These are phyloP conservation scores for Mesodorylaimus sp. DNA, from an alignment of 2,888 invertebrate species.

Conservation along the genomic window DNA sequence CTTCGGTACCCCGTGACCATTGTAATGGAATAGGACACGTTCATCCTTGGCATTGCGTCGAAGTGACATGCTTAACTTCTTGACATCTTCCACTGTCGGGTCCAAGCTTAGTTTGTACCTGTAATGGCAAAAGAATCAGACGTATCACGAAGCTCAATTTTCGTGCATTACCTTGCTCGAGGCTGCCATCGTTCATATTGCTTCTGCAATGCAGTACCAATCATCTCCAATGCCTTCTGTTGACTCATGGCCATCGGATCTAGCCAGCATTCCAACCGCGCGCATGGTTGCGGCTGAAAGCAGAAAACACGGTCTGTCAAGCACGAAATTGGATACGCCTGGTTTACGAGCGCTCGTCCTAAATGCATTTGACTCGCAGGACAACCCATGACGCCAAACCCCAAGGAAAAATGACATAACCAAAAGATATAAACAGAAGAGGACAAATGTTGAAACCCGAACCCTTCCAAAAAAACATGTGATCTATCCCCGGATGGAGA, in stretches of 20 bases:
- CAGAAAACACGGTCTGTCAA: background rate
- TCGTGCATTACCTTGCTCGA: conserved; percentile 43
- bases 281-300: conserved; percentile 60
- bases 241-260: conserved; percentile 34
- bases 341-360: too few species aligned
- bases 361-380: too few species aligned
- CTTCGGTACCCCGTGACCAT: conserved; percentile 95
- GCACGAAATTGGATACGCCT: too few species aligned
- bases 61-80: conserved; percentile 80
- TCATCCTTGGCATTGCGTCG: conserved; percentile 94
- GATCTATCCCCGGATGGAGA: too few species aligned
- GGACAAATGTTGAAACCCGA: too few species aligned
- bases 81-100: conserved; percentile 92
- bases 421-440: too few species aligned
- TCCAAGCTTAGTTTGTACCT: conserved; percentile 89
- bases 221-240: conserved; percentile 73
- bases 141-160: background rate
- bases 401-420: too few species aligned
- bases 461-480: too few species aligned
- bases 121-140: background rate
- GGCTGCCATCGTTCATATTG: conserved; percentile 99
- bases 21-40: conserved; percentile 92
- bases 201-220: conserved; percentile 71
- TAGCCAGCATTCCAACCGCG: conserved; percentile 45
- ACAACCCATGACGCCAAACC: too few species aligned